These are phyloP conservation scores for Lordiphosa collinella DNA, from an alignment of 1,140 invertebrate genomes.

Conservation along the genomic window DNA sequence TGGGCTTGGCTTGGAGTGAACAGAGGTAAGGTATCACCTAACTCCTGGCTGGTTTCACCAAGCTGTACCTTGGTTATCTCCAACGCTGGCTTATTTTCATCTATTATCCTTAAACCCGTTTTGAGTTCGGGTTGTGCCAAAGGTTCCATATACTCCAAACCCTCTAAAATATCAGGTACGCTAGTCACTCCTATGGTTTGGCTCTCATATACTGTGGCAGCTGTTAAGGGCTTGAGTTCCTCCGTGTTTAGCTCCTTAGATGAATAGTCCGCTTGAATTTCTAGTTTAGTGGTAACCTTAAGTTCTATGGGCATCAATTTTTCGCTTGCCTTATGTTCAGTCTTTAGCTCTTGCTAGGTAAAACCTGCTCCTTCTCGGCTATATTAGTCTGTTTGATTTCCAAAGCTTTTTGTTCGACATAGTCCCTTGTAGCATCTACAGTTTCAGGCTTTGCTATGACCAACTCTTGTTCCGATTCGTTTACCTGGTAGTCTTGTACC, in stretches of 20 bases:
- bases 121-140: conserved; percentile 28
- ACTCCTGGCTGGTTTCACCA: conserved; percentile 33
- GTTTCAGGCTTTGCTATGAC: conserved; percentile 1
- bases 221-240: conserved; percentile 10
- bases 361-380: conserved; percentile 31
- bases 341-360: not conserved
- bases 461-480: conserved; percentile 39
- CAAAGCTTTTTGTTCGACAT: conserved; percentile 52
- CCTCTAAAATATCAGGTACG: conserved; percentile 19
- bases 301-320: conserved; percentile 22
- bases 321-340: conserved; percentile 20
- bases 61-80: conserved; percentile 50
- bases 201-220: conserved; percentile 22
- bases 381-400: conserved; percentile 36
- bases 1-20: conserved; percentile 8
- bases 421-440: conserved; percentile 30
- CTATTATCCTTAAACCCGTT: conserved; percentile 15
- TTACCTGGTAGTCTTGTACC: conserved; percentile 29
- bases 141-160: conserved; percentile 6
- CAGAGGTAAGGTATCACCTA: conserved; percentile 1
- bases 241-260: conserved; percentile 17
- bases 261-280: conserved; percentile 31
- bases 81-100: conserved; percentile 40
- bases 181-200: conserved; percentile 37
- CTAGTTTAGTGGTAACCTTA: conserved; percentile 23